phyloP scores from a whole-genome alignment of 2,888 invertebrate genomes.

The Timema cristinae region DNA sequence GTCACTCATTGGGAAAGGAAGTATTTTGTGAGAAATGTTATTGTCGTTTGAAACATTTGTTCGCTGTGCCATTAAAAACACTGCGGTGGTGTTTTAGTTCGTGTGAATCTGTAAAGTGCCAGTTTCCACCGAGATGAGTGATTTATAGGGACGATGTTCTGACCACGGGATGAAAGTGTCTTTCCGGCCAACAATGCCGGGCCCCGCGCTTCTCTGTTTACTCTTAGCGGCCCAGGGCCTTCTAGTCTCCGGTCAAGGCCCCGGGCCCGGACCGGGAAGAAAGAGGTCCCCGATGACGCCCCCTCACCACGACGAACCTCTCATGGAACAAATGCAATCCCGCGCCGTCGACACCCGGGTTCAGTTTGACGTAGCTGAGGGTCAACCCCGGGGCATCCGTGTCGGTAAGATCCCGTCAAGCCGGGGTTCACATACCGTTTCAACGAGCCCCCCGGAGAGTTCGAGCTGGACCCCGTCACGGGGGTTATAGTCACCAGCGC shows the following conservation, averaged over 20 bases:
- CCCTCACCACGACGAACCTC: background rate
- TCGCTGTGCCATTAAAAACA: too few relatives aligned
- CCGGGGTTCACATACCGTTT: slow-evolving; percentile 88
- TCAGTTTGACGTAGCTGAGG: slow-evolving; percentile 81
- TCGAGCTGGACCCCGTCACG: slow-evolving; percentile 73
- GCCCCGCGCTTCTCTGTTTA: slow-evolving; percentile 22
- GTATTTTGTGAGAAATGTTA: too few relatives aligned
- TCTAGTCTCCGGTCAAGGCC: slow-evolving; percentile 1
- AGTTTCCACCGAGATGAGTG: too few relatives aligned
- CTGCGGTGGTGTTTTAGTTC: too few relatives aligned
- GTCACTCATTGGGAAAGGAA: too few relatives aligned
- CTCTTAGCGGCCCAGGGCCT: slow-evolving; percentile 35
- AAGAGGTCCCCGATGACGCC: background rate
- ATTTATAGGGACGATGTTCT: too few relatives aligned
- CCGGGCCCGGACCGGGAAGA: slow-evolving; percentile 2
- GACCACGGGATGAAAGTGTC: too few relatives aligned
- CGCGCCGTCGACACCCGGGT: slow-evolving; percentile 83
- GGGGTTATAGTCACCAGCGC: slow-evolving; percentile 81
- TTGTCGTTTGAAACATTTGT: too few relatives aligned
- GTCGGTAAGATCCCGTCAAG: slow-evolving; percentile 83
- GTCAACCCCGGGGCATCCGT: slow-evolving; percentile 73
- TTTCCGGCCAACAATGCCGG: too few relatives aligned
- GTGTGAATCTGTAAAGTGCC: too few relatives aligned
- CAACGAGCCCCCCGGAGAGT: slow-evolving; percentile 86
- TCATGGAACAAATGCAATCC: slow-evolving; percentile 63